Percentiles rank a stretch among this genome's conserved stretches.
phyloP scores from a whole-genome alignment of 2,113 vertebrate species.

The Oophaga pumilio region DNA sequence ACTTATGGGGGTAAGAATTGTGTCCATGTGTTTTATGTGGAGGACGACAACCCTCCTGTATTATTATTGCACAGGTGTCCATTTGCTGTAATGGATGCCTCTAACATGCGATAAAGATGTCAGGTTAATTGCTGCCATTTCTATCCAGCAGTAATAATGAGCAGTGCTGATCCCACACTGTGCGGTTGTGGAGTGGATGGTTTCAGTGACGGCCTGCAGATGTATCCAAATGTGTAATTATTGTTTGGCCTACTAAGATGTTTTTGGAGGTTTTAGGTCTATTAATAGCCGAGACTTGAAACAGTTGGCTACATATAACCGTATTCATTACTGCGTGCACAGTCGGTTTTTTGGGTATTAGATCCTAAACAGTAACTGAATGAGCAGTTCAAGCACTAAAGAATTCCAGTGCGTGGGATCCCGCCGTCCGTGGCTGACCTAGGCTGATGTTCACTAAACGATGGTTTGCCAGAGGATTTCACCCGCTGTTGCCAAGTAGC shows the following conservation, averaged over 20 bases:
- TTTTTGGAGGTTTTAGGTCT: conserved; percentile 47
- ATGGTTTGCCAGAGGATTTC: background rate
- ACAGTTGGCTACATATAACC: conserved; percentile 27
- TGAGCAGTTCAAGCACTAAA: background rate
- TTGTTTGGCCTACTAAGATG: conserved; percentile 39
- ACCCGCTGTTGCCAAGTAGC: background rate
- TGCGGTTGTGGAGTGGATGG: conserved; percentile 24
- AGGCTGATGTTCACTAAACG: background rate
- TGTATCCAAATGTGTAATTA: conserved; percentile 50
- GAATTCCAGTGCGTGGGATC: conserved; percentile 36
- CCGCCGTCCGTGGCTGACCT: background rate
- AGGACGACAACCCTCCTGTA: background rate
- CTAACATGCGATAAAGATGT: background rate
- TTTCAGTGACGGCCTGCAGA: conserved; percentile 24
- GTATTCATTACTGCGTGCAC: conserved; percentile 31
- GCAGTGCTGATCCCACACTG: conserved; percentile 12
- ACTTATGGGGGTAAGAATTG: background rate
- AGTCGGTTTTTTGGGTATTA: conserved; percentile 30
- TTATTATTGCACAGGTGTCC: background rate
- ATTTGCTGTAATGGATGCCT: background rate
- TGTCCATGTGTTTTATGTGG: background rate
- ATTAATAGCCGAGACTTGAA: conserved; percentile 27
- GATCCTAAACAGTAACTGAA: conserved; percentile 25
- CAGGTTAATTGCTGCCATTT: conserved; percentile 7
- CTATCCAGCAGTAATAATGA: conserved; percentile 10